phyloP scores from a whole-genome alignment of 2,797 vertebrate genomes.

The Diplodus puntazzo region DNA sequence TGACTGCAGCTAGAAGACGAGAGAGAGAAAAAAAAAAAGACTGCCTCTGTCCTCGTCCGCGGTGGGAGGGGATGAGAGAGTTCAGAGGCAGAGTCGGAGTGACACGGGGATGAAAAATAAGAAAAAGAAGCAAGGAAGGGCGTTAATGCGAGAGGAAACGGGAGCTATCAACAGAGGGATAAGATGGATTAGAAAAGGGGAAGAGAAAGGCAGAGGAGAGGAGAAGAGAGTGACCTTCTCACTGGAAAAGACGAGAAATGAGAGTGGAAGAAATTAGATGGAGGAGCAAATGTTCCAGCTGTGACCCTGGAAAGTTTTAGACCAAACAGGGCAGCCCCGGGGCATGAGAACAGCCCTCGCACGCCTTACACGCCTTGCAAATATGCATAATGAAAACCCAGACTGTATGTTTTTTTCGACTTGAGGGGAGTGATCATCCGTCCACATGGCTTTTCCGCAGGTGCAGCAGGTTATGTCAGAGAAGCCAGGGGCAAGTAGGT shows the following conservation, averaged over 20 bases:
- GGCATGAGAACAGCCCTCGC: slow-evolving; percentile 57
- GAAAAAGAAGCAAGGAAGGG: slow-evolving; percentile 3
- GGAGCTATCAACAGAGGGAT: slow-evolving; percentile 11
- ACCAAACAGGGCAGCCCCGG: slow-evolving; percentile 54
- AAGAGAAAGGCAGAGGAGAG: slow-evolving; percentile 16
- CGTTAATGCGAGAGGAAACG: slow-evolving; percentile 2
- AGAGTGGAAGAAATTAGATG: slow-evolving; percentile 58
- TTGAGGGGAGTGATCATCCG: slow-evolving; percentile 40
- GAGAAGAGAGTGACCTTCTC: slow-evolving; percentile 31
- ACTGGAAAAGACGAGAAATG: slow-evolving; percentile 49
- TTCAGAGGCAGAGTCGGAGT: slow-evolving; percentile 6
- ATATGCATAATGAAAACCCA: slow-evolving; percentile 63
- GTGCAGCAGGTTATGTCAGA: slow-evolving; percentile 65
- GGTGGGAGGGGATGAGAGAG: not conserved
- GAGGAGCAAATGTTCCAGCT: slow-evolving; percentile 56
- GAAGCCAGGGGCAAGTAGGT: slow-evolving; percentile 51
- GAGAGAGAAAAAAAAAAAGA: not conserved
- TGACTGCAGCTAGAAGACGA: slow-evolving; percentile 14
- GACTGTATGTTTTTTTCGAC: slow-evolving; percentile 58
- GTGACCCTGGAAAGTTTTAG: slow-evolving; percentile 67
- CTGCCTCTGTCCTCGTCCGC: slow-evolving; percentile 16
- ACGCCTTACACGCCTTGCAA: slow-evolving; percentile 30
- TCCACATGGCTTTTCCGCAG: slow-evolving; percentile 58
- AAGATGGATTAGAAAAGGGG: not conserved
- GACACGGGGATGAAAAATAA: not conserved